Evolutionary conservation across 92 coral and sea anemone species (phyloP), one percentile per base, ranked within the genome.

Genomic region (Actinernus sp.): DNA sequence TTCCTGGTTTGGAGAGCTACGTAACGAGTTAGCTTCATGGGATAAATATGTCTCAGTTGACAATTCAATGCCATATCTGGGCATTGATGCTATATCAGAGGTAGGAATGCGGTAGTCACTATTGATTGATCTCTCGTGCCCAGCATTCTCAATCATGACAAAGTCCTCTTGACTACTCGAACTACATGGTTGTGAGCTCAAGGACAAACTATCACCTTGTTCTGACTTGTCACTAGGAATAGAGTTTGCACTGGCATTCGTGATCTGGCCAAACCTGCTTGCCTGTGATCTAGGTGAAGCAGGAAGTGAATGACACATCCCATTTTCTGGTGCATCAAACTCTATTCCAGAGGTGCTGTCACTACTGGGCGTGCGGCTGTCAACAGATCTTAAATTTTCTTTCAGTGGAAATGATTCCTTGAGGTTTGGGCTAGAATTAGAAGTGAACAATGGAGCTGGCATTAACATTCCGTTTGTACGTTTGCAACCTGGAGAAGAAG

Each of bases 341-440:
- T 69, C 73, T 14, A 17, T 39, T 16, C 69, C 68, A 4, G 46
- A 24, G 16, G 59, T 53, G 6, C 24, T 34, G 11, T 67, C 54
- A 14, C 28, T 48, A 7, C 56, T 39, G 19, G 38, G 36, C 6
- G 49, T 22, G 52, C 40, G 51, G 18, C 16, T 24, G 6, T 61
- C 41, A 0, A 22, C 49, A n/a, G 19, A 32, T 11, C 23, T 12
- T 9, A 13, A 14, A 7, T 55, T 66, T 5, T 65, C 58, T 36
- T 73, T 65, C 17, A 9, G 19, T 5, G 54, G 13, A 7, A 36
- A 36, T 5, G 16, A 19, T 1, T 46, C 54, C 23, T 83, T 66
- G 18, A 83, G 73, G 23, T 83, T 68, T 31, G 89, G 89, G 19
- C 83, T 83, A 0, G 92, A 65, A n/a, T 56, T 63, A 13, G 89